Base-by-base conservation (phyloP, 2,797 vertebrate species). In the Mareca penelope region DNA sequence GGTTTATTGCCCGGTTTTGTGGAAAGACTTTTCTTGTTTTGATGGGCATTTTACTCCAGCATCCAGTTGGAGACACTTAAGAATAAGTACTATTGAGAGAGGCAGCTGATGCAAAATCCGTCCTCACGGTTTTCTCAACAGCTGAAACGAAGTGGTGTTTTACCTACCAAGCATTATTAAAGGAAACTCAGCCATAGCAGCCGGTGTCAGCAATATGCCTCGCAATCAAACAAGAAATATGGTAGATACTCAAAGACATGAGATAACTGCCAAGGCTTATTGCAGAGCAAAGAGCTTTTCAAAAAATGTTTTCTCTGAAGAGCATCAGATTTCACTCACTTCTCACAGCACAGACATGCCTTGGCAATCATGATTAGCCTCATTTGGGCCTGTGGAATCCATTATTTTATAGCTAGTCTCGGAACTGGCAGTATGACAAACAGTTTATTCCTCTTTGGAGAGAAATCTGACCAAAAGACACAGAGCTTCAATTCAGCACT, bases 361-460 rank as follows among this genome's bases (percentile, higher is more conserved):
- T 96, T 95, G 95, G 95, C 95, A 95, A 94, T 96, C 93, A 85
- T 75, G 89, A 96, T 96, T 91, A 96, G 93, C 85, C 85, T 96
- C 91, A 91, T 96, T 94, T 96, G 83, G 93, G 78, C 85, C 94
- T 85, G 85, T 94, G 95, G 93, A 97, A 97, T 95, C 95, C 89
- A 91, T 95, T 96, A 94, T 95, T 96, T 92, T 96, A 88, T 92
- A 93, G 94, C 88, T 91, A 81, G 89, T 86, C 78, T 96, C 61
- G 29, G 84, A 88, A 89, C 89, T 96, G 95, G 95, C 95, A 91
- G 83, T 31, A 60, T 94, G 95, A 95, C 95, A 95, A 96, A 94
- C 89, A 93, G 64, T 94, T 96, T 92, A 93, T 94, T 91, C 89
- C 80, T 96, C 85, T 80, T 94, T 68, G 71, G 93, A 94, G 95